Evolutionary conservation across 2,797 vertebrate species (phyloP).

Genomic region (Lagothrix lagotricha): DNA sequence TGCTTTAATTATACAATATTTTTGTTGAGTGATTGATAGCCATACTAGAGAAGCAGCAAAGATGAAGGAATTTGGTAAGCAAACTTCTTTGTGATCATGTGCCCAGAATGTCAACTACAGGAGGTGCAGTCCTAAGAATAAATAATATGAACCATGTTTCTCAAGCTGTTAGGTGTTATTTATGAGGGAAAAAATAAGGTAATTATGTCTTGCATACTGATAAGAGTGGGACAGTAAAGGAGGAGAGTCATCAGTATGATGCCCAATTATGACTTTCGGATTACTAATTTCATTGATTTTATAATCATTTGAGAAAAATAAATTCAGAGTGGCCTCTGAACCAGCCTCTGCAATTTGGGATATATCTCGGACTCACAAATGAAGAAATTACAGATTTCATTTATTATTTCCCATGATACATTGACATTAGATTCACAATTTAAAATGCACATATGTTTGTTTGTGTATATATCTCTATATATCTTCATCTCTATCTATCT

Average conservation of each 20-base stretch:
- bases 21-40: conserved; percentile 54
- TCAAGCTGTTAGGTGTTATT: conserved; percentile 77
- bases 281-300: conserved; percentile 76
- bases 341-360: background rate
- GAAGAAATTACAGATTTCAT: conserved; percentile 70
- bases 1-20: conserved; percentile 61
- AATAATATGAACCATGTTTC: conserved; percentile 55
- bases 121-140: conserved; percentile 68
- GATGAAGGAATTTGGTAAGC: conserved; percentile 18
- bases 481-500: background rate
- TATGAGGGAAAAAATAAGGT: conserved; percentile 78
- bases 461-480: background rate
- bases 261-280: conserved; percentile 66
- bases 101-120: conserved; percentile 50
- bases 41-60: conserved; percentile 27
- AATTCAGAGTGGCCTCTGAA: conserved; percentile 47
- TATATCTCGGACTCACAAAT: conserved; percentile 58
- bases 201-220: conserved; percentile 69
- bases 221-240: background rate
- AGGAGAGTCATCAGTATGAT: conserved; percentile 66
- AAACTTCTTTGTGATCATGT: conserved; percentile 22
- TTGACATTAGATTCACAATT: background rate
- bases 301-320: conserved; percentile 79
- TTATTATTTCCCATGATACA: conserved; percentile 71
- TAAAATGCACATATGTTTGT: background rate